phyloP scores from a whole-genome alignment of 2,797 vertebrate genomes.

The Arnoldichthys spilopterus region DNA sequence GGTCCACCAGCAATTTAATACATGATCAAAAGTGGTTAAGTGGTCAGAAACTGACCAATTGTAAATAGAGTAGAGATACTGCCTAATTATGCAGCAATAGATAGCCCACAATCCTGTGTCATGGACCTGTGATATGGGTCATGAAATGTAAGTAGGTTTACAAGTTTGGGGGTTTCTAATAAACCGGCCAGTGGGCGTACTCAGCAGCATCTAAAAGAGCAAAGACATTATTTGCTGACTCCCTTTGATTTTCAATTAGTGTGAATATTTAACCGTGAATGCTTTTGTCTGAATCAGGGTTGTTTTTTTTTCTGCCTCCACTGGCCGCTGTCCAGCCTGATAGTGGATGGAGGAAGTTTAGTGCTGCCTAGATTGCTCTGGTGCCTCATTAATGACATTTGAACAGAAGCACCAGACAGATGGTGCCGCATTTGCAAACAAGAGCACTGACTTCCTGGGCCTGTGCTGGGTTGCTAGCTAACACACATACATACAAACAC shows the following conservation, averaged over 20 bases:
- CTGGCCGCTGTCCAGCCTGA: slow-evolving; percentile 12
- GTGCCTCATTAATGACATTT: slow-evolving; percentile 32
- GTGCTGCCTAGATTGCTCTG: slow-evolving; percentile 25
- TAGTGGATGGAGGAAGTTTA: slow-evolving; percentile 25
- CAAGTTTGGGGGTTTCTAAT: not conserved
- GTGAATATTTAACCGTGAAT: not conserved
- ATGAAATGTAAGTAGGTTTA: not conserved
- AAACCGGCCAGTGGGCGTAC: not conserved
- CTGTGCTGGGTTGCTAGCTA: not conserved
- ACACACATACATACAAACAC: slow-evolving; percentile 24
- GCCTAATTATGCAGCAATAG: too few relatives aligned
- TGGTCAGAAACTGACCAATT: too few relatives aligned
- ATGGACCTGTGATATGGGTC: too few relatives aligned
- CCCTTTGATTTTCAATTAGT: not conserved
- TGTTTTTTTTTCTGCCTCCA: not conserved
- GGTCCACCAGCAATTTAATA: too few relatives aligned
- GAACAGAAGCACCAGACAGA: slow-evolving; percentile 42
- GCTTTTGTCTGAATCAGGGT: not conserved
- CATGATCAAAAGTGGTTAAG: too few relatives aligned
- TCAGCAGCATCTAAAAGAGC: not conserved
- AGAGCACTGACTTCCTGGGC: slow-evolving; percentile 35
- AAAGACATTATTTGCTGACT: not conserved
- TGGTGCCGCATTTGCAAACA: slow-evolving; percentile 39
- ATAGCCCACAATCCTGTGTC: too few relatives aligned
- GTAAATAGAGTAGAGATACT: too few relatives aligned